Evolutionary conservation across 2,888 invertebrate species (phyloP).

Genomic region (Xanthorhoe spadicearia): DNA sequence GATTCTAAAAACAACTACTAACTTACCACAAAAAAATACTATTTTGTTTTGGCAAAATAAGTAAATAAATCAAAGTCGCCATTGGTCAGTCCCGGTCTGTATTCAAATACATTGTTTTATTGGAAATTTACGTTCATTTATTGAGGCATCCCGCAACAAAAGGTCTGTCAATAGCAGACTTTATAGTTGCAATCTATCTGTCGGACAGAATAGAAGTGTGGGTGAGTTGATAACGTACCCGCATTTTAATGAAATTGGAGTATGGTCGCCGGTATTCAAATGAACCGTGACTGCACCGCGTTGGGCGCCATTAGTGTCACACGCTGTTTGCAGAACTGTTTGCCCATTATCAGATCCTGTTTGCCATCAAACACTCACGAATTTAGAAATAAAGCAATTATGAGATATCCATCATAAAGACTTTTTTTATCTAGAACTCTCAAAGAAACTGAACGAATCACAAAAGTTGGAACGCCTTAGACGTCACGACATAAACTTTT

Average conservation of each 20-base stretch:
- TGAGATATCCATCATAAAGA: constrained; percentile 29
- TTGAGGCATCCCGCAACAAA: constrained; percentile 17
- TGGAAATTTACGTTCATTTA: constrained; percentile 48
- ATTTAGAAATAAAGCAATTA: constrained; percentile 30
- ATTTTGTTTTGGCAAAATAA: no score
- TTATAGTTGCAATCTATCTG: constrained; percentile 27
- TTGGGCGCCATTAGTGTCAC: constrained; percentile 52
- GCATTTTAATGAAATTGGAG: constrained; percentile 33
- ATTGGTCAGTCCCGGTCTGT: neutral
- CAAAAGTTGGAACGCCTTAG: constrained; percentile 36
- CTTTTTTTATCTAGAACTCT: constrained; percentile 31
- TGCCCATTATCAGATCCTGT: constrained; percentile 27
- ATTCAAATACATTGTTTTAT: constrained; percentile 33
- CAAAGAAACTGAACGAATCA: constrained; percentile 41
- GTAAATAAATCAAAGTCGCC: neutral
- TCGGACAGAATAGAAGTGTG: constrained; percentile 22
- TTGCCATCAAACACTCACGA: constrained; percentile 30
- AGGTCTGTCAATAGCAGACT: constrained; percentile 5
- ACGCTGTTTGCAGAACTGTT: constrained; percentile 27
- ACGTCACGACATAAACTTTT: constrained; percentile 44
- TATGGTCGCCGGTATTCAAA: constrained; percentile 28
- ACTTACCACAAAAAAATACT: no score
- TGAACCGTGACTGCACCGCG: constrained; percentile 45
- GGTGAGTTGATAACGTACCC: constrained; percentile 19
- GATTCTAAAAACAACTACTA: no score